Evolutionary conservation across 1,140 invertebrate species (phyloP), one percentile per base, ranked within the genome.

Genomic region (Gryon sp.): DNA sequence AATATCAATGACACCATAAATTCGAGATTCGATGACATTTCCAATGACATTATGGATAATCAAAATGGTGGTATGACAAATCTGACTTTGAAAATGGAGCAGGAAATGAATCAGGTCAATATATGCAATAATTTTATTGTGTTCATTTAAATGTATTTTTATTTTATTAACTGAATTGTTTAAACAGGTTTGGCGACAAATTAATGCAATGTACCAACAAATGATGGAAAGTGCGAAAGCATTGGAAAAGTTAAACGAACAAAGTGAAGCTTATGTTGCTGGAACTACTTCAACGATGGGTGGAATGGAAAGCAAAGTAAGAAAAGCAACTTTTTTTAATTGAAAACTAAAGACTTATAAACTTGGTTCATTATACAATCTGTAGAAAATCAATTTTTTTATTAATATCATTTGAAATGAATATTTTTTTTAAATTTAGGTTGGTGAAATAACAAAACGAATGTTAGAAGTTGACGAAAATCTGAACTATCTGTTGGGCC

Each of bases 131-230:
- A 22, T 41, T 22, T 26, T 32, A 14, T 3, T 16, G 11, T 26
- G 40, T 12, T 53, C 22, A 32, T 34, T 19, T 26, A 19, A 3
- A 4, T 4, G 7, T 4, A 24, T 24, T 24, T 24, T 28, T 30
- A 24, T 14, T 32, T 11, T 18, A 8, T 9, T 50, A 34, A 15
- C 36, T 50, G 18, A 15, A 52, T 16, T 57, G 15, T 15, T 52
- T 43, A 3, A 59, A 0, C n/a, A 91, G 87, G 94, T 96, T 1
- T 96, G 95, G 95, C 87, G 94, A 11, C 95, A 95, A 87, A 95
- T 96, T 75, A 94, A 95, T 60, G 95, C 95, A 11, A 95, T 97
- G 94, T 94, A 96, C 84, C 92, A 94, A 68, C 94, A 96, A 82
- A 92, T 97, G 80, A 92, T 91, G 11, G 91, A 93, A 43, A 96